Percentiles rank a stretch among this genome's conserved stretches.
Evolutionary conservation across 2,797 vertebrate species (phyloP).

Genomic region (Chelon labrosus): DNA sequence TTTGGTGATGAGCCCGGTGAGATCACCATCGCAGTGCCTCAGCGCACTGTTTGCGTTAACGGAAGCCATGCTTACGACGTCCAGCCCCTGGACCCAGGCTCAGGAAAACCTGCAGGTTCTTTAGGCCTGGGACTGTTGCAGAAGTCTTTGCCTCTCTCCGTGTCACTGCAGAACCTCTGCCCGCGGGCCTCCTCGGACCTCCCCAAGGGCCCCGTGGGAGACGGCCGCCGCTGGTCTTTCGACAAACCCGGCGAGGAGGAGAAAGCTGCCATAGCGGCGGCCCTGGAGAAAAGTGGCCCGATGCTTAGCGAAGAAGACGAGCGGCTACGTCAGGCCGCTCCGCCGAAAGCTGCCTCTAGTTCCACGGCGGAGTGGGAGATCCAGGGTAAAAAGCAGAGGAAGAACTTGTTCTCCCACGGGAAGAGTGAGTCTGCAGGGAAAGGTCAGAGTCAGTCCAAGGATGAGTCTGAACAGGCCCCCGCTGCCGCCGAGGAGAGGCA

Average conservation of each 20-base stretch:
- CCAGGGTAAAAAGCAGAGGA: slow-evolving; percentile 80
- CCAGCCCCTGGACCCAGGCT: slow-evolving; percentile 77
- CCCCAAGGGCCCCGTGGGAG: slow-evolving; percentile 51
- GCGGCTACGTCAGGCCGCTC: slow-evolving; percentile 50
- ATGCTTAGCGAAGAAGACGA: slow-evolving; percentile 71
- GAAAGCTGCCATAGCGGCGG: slow-evolving; percentile 83
- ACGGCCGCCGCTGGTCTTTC: slow-evolving; percentile 84
- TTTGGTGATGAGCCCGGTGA: slow-evolving; percentile 89
- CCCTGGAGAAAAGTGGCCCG: slow-evolving; percentile 82
- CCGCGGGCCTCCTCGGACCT: slow-evolving; percentile 71
- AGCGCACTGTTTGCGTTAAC: slow-evolving; percentile 89
- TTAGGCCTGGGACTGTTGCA: slow-evolving; percentile 77
- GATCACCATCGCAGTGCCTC: slow-evolving; percentile 78
- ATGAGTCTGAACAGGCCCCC: slow-evolving; percentile 47
- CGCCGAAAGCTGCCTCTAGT: slow-evolving; percentile 52
- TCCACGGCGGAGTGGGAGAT: slow-evolving; percentile 29
- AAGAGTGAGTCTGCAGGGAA: slow-evolving; percentile 78
- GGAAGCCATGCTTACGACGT: slow-evolving; percentile 88
- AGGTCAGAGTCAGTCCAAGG: slow-evolving; percentile 59
- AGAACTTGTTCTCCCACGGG: slow-evolving; percentile 86
- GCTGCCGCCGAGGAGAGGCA: slow-evolving; percentile 81
- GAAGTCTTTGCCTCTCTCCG: slow-evolving; percentile 80
- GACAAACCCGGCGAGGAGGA: slow-evolving; percentile 86
- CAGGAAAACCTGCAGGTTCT: slow-evolving; percentile 56
- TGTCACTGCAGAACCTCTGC: slow-evolving; percentile 84